These are phyloP conservation scores for Dynastes tityus DNA, from an alignment of 2,888 invertebrate genomes.

Conservation along the genomic window DNA sequence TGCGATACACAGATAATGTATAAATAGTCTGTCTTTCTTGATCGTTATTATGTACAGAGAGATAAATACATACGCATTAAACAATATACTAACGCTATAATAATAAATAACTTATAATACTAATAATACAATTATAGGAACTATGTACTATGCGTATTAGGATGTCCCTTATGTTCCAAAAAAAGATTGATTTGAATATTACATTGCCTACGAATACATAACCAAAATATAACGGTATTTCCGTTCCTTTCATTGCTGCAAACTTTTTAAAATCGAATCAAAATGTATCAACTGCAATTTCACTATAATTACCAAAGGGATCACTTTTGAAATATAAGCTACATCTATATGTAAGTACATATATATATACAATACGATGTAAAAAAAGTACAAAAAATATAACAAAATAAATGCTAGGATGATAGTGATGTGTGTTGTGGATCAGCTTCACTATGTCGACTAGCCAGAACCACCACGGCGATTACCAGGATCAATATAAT, in stretches of 20 bases:
- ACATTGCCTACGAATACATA: too few species aligned
- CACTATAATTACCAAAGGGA: too few species aligned
- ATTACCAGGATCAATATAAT: constrained; percentile 66
- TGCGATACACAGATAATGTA: constrained; percentile 24
- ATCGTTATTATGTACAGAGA: not conserved
- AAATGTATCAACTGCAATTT: too few species aligned
- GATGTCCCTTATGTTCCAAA: too few species aligned
- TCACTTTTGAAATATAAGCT: not conserved
- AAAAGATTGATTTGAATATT: too few species aligned
- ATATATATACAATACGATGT: too few species aligned
- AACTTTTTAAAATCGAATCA: too few species aligned
- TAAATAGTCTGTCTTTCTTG: constrained; percentile 18
- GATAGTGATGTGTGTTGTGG: not conserved
- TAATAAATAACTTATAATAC: constrained; percentile 35
- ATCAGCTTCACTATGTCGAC: not conserved
- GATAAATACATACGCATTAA: not conserved
- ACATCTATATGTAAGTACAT: too few species aligned
- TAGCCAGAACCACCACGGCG: constrained; percentile 59
- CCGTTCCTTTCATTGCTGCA: too few species aligned
- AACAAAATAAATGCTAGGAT: not conserved
- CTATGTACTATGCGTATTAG: constrained; percentile 8
- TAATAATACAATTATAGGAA: constrained; percentile 36
- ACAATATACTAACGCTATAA: not conserved
- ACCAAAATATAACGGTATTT: too few species aligned
- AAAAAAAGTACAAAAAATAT: constrained; percentile 36